phyloP scores from a whole-genome alignment of 2,113 vertebrate genomes.

The Paradoxurus hermaphroditus region DNA sequence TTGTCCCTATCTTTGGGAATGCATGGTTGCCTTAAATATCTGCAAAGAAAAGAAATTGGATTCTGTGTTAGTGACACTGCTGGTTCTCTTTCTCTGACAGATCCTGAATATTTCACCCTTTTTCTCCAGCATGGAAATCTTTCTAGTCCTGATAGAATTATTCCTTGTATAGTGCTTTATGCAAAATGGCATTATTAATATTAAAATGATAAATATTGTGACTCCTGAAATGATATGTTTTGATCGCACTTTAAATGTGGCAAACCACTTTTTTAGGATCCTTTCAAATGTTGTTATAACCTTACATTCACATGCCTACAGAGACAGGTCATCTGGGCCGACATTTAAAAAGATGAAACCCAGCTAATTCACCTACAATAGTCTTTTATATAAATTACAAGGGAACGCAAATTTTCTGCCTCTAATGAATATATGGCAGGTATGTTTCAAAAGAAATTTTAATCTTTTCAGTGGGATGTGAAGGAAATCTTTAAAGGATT shows the following conservation, averaged over 20 bases:
- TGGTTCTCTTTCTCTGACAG: slow-evolving; percentile 53
- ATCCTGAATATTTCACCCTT: slow-evolving; percentile 50
- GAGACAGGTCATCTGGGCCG: slow-evolving; percentile 40
- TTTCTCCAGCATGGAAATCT: slow-evolving; percentile 49
- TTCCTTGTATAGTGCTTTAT: slow-evolving; percentile 49
- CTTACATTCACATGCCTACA: slow-evolving; percentile 24
- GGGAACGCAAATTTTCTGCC: background rate
- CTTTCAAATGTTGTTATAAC: slow-evolving; percentile 51
- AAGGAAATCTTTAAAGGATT: background rate
- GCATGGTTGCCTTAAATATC: slow-evolving; percentile 70
- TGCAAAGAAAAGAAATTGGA: slow-evolving; percentile 77
- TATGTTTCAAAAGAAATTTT: slow-evolving; percentile 58
- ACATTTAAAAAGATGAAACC: slow-evolving; percentile 41
- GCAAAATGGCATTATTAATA: slow-evolving; percentile 62
- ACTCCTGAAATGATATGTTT: slow-evolving; percentile 51
- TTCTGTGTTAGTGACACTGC: slow-evolving; percentile 40
- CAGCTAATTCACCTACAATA: slow-evolving; percentile 5
- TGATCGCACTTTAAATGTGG: slow-evolving; percentile 61
- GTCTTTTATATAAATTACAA: slow-evolving; percentile 57
- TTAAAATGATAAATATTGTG: slow-evolving; percentile 70
- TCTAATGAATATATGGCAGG: slow-evolving; percentile 8
- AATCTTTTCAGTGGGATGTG: background rate
- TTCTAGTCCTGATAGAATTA: slow-evolving; percentile 63
- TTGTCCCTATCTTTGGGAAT: slow-evolving; percentile 72
- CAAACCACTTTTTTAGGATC: slow-evolving; percentile 58